Base-by-base conservation (phyloP, 2,113 vertebrate species). In the Cyprichromis sp. region DNA sequence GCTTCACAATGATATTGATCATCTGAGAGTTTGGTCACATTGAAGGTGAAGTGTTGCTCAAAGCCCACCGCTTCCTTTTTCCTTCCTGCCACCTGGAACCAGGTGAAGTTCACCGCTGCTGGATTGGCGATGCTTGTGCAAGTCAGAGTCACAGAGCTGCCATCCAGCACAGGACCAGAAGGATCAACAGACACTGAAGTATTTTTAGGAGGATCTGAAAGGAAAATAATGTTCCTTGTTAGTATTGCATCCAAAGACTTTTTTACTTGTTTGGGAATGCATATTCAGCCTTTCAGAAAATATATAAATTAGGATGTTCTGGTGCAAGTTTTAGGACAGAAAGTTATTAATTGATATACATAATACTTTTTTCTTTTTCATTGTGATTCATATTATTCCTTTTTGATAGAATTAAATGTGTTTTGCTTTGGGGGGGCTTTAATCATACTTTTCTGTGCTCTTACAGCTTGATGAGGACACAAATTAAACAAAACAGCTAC, bases 151-250 rank as follows among this genome's bases (percentile, higher is more conserved):
- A 95, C 92, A 31, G 92, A 85, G 83, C 68, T 89, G 78, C 95
- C 91, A 4, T 94, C 87, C 26, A 13, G 16, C n/a, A 95, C 66
- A 6, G 93, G 81, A 47, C 88, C 86, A 55, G 94, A 84, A 11
- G 94, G 93, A 19, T 84, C 66, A 4, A 52, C 85, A 3, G 85
- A 92, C 19, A 94, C 55, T 1, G 86, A 82, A 5, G 93, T 96
- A 90, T 94, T 95, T 79, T 92, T 93, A 1, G 96, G 96, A 6
- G 95, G 81, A 89, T 95, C 95, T 96, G 90, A 47, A 82, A 90
- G 8, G 26, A 78, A 29, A 88, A 17, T 40, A 2, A 45, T 61
- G 6, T 52, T 19, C 40, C 13, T 21, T 57, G 9, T 55, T 40
- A 42, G 3, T 26, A 24, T 9, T 68, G 17, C 2, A 5, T 38